A percentile compares a stretch with the other conserved stretches of the same genome.
Conservation (phyloP, 2,113 vertebrate genomes). For the Chloropsis hardwickii region DNA sequence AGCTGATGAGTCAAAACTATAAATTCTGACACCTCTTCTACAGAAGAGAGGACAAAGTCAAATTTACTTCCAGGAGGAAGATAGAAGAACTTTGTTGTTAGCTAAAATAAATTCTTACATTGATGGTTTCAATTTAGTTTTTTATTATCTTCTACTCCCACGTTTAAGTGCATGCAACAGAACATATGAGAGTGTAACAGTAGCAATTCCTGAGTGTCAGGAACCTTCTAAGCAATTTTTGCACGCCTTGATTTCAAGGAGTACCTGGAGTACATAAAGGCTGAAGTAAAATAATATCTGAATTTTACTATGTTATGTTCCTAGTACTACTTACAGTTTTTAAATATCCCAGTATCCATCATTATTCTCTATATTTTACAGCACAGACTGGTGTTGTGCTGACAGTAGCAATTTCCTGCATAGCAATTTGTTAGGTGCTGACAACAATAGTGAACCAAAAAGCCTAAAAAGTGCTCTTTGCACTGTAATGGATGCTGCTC, state of each 20-base stretch:
- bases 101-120: background rate
- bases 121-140: background rate
- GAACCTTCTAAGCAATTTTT: background rate
- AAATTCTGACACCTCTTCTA: constrained; percentile 23
- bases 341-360: background rate
- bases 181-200: background rate
- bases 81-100: background rate
- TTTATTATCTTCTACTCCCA: background rate
- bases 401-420: background rate
- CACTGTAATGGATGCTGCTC: background rate
- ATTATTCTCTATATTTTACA: background rate
- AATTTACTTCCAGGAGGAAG: constrained; percentile 20
- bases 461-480: background rate
- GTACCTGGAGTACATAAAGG: background rate
- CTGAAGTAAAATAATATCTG: background rate
- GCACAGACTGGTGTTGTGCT: background rate
- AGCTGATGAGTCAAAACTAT: constrained; percentile 28
- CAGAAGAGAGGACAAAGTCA: constrained; percentile 18
- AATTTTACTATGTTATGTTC: background rate
- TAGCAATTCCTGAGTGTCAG: background rate
- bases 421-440: background rate
- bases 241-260: background rate
- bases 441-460: background rate
- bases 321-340: background rate
- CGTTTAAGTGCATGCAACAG: background rate